Conservation (phyloP, 2,888 invertebrate species). For the Clepsis dumicolana region DNA sequence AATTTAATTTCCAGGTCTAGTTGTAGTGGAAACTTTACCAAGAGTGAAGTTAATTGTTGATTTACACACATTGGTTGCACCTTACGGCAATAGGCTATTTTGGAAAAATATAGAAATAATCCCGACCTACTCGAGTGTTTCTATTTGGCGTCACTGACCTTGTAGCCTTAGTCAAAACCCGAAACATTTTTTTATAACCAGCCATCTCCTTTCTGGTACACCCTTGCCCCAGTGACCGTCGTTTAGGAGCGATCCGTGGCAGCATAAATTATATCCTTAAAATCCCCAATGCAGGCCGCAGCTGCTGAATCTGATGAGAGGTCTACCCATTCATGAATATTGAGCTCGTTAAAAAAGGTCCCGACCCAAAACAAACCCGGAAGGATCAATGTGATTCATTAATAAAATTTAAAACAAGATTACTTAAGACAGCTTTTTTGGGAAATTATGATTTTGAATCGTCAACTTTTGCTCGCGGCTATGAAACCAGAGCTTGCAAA, state of each 20-base stretch:
- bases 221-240: neutral
- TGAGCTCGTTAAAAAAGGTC: constrained; percentile 23
- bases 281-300: neutral
- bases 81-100: no score
- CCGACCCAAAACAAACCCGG: neutral
- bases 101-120: no score
- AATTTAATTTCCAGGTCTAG: no score
- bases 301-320: constrained; percentile 7
- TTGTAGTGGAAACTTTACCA: no score
- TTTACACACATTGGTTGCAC: no score
- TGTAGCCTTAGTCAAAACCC: no score
- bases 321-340: constrained; percentile 21
- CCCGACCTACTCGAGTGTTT: no score
- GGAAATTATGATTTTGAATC: neutral
- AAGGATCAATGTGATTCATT: neutral
- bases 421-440: neutral
- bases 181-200: neutral
- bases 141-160: no score
- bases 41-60: no score
- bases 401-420: constrained; percentile 5
- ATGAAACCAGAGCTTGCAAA: no score
- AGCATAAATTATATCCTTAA: neutral
- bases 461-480: neutral
- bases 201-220: neutral
- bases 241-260: neutral